Percentiles rank a stretch among this genome's conserved stretches.
Evolutionary conservation across 2,888 invertebrate genomes (phyloP).

Genomic region (Cephus spinipes): DNA sequence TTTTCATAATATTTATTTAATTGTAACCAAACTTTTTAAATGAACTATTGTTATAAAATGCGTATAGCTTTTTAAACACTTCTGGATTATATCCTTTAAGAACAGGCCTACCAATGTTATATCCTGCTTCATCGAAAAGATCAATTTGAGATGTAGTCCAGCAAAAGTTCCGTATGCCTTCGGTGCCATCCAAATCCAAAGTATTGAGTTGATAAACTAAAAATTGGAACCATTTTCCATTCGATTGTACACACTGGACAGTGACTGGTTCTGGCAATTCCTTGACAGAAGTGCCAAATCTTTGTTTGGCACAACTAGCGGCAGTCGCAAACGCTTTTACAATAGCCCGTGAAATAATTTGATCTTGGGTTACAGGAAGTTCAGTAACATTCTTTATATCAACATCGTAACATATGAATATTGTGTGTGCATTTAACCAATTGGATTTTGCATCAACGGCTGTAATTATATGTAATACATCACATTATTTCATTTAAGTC

Average conservation of each 20-base stretch:
- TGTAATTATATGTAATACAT: slow-evolving; percentile 50
- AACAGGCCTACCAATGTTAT: slow-evolving; percentile 74
- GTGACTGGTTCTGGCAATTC: slow-evolving; percentile 82
- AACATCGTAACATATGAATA: slow-evolving; percentile 79
- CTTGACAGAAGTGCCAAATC: slow-evolving; percentile 77
- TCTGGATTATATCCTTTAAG: slow-evolving; percentile 82
- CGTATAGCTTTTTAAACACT: slow-evolving; percentile 81
- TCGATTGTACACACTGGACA: slow-evolving; percentile 85
- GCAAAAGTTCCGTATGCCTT: slow-evolving; percentile 81
- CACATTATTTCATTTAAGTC: slow-evolving; percentile 1
- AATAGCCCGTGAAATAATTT: slow-evolving; percentile 77
- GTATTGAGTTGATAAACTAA: slow-evolving; percentile 88
- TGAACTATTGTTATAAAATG: slow-evolving; percentile 79
- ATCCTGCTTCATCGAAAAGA: slow-evolving; percentile 76
- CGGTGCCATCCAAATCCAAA: slow-evolving; percentile 72
- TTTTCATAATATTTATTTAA: not conserved
- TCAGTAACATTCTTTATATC: slow-evolving; percentile 78
- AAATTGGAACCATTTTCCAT: slow-evolving; percentile 83
- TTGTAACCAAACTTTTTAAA: not conserved
- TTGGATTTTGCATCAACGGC: slow-evolving; percentile 68
- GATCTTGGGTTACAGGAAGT: slow-evolving; percentile 74
- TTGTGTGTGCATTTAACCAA: slow-evolving; percentile 80
- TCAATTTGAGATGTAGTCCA: slow-evolving; percentile 77
- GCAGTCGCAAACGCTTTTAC: slow-evolving; percentile 82
- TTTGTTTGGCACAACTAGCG: slow-evolving; percentile 80